Evolutionary conservation across 2,113 vertebrate genomes (phyloP), one percentile per base, ranked within the genome.

Genomic region (Dipodomys stephensi): DNA sequence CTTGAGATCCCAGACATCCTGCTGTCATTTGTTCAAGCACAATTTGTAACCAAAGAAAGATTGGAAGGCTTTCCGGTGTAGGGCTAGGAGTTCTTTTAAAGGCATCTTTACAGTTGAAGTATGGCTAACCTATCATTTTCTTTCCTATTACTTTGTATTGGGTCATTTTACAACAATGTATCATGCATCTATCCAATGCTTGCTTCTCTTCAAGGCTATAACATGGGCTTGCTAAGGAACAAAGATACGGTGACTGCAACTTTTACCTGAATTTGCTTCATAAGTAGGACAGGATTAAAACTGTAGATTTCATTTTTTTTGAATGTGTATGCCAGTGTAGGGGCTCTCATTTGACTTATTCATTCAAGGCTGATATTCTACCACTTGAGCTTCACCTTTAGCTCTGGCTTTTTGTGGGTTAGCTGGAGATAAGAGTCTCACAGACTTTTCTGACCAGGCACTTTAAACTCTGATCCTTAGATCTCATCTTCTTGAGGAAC

Each of bases 41-140:
- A 94, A 85, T 94, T 92, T 95, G 79, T 74, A 25, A 77, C 44
- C 84, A 71, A 91, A 83, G 83, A 76, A 81, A 89, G 72, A 92
- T 35, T 8, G 86, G 88, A 95, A 86, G 20, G 18, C 88, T 93
- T 94, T 86, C 81, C 79, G 65, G 86, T 49, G 85, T 91, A 68
- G 20, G 44, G 16, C 68, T 72, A 96, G 76, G 64, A 18, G 73
- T 39, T 73, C 85, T 90, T 88, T 60, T 83, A 18, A 73, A 69
- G 46, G n/a, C 57, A 84, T 83, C 49, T 95, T 92, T 81, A 46
- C 68, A 88, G 82, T 11, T 83, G 78, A 67, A 88, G 71, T 65
- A 82, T 82, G 71, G 39, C 84, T 91, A 89, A 79, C 78, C 44
- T 79, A 85, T 83, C 23, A 91, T 91, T 91, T 95, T 71, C 53